Evolutionary conservation across 2,797 vertebrate genomes (phyloP).

Genomic region (Amblyopsis hoosieri): DNA sequence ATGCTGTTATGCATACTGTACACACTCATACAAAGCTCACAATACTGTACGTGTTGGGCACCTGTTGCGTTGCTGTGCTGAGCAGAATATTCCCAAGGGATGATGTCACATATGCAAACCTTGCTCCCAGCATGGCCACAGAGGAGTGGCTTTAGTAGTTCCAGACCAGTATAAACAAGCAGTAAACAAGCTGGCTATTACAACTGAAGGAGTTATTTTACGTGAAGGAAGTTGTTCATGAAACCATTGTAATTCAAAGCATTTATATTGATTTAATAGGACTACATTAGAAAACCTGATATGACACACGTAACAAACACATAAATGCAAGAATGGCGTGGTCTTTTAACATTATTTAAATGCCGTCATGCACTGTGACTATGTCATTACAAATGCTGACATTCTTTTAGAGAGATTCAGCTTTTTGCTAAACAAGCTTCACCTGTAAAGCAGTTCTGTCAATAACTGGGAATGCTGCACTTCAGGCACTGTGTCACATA

Average conservation of each 20-base stretch:
- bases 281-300: too few species aligned
- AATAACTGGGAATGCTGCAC: constrained; percentile 61
- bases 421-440: constrained; percentile 44
- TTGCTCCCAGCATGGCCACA: constrained; percentile 60
- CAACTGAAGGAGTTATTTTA: background rate
- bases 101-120: constrained; percentile 84
- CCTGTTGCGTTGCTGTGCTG: constrained; percentile 78
- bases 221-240: background rate
- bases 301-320: too few species aligned
- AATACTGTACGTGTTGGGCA: constrained; percentile 59
- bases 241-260: background rate
- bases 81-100: constrained; percentile 75
- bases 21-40: constrained; percentile 1
- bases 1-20: background rate
- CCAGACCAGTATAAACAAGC: constrained; percentile 36
- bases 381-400: constrained; percentile 42
- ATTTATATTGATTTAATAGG: background rate
- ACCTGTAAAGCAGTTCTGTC: constrained; percentile 26
- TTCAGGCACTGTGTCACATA: constrained; percentile 58
- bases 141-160: constrained; percentile 65
- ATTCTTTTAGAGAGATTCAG: constrained; percentile 10
- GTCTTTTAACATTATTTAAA: background rate
- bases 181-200: constrained; percentile 56
- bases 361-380: background rate
- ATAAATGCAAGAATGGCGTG: too few species aligned